These are phyloP conservation scores for Myxocyprinus asiaticus DNA, from an alignment of 2,113 vertebrate species.

Conservation along the genomic window DNA sequence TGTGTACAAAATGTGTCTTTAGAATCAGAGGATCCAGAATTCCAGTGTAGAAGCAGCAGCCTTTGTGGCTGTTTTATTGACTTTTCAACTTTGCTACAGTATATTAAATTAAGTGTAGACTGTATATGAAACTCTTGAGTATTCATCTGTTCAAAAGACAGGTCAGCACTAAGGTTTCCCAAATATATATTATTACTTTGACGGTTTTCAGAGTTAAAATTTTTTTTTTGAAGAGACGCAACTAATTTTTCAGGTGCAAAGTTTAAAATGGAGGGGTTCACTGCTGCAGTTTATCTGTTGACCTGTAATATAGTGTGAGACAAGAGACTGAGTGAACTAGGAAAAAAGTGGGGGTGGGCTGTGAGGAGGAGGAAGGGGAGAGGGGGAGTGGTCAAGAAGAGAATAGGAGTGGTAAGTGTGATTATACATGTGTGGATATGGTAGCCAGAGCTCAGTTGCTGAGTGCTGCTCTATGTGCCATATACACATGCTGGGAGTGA, in stretches of 20 bases:
- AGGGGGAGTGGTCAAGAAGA: slow-evolving; percentile 66
- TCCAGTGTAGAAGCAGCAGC: too few species aligned
- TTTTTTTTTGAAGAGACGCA: too few species aligned
- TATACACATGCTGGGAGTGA: slow-evolving; percentile 51
- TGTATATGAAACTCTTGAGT: background rate
- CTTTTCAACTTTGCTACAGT: too few species aligned
- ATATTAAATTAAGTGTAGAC: background rate
- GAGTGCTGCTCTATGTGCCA: slow-evolving; percentile 56
- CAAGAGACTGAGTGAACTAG: background rate
- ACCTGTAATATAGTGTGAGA: background rate
- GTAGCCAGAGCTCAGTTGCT: slow-evolving; percentile 56
- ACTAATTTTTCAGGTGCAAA: background rate
- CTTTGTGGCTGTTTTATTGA: too few species aligned
- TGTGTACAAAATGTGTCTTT: background rate
- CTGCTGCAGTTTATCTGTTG: slow-evolving; percentile 2
- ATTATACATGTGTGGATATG: slow-evolving; percentile 47
- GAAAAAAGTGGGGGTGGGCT: slow-evolving; percentile 29
- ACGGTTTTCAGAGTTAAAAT: background rate
- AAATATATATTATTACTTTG: background rate
- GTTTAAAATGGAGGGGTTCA: background rate
- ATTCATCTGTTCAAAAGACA: background rate
- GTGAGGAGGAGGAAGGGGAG: slow-evolving; percentile 56
- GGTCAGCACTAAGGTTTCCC: too few species aligned
- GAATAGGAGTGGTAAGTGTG: slow-evolving; percentile 67
- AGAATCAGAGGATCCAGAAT: too few species aligned